These are phyloP conservation scores for Mallotus villosus DNA, from an alignment of 2,797 vertebrate species.

Conservation along the genomic window DNA sequence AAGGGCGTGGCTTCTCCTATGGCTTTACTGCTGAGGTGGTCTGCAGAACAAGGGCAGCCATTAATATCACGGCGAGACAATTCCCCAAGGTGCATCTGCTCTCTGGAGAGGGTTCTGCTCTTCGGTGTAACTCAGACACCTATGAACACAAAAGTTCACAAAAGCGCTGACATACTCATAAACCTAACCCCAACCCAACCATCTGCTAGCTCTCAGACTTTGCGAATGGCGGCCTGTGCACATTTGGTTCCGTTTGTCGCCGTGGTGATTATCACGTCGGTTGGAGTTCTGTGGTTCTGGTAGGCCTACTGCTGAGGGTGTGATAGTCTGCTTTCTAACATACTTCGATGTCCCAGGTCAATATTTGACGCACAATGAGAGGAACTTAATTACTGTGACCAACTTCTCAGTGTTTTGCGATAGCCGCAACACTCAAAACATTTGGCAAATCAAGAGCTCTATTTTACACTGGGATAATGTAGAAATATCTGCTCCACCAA, in stretches of 20 bases:
- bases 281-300: too few species aligned
- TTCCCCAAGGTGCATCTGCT: slow-evolving; percentile 71
- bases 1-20: slow-evolving; percentile 63
- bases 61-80: slow-evolving; percentile 72
- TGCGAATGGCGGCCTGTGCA: background rate
- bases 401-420: background rate
- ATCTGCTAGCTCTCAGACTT: slow-evolving; percentile 70
- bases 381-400: too few species aligned
- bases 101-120: slow-evolving; percentile 72
- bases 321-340: too few species aligned
- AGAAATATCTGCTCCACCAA: slow-evolving; percentile 35
- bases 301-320: too few species aligned
- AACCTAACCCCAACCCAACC: slow-evolving; percentile 57
- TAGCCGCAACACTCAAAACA: background rate
- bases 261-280: too few species aligned
- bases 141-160: slow-evolving; percentile 63
- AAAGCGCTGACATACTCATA: slow-evolving; percentile 72
- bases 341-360: too few species aligned
- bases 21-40: slow-evolving; percentile 68
- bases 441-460: background rate
- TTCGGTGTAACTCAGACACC: slow-evolving; percentile 57
- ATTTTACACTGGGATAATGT: background rate
- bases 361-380: too few species aligned
- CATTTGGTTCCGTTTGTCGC: background rate
- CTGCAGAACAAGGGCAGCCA: slow-evolving; percentile 66